phyloP scores from a whole-genome alignment of 1,140 invertebrate species.

The Psix sp. region DNA sequence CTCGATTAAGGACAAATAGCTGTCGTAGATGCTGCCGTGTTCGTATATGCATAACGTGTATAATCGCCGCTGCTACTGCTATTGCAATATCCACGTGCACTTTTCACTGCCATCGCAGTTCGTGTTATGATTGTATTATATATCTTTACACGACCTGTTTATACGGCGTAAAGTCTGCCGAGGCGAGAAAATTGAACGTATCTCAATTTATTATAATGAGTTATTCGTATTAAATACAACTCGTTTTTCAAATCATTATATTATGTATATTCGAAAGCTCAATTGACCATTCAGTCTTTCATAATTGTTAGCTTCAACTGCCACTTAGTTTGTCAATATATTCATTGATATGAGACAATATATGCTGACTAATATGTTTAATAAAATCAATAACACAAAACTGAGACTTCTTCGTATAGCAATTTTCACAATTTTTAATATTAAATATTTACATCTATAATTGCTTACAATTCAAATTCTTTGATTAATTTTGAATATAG shows the following conservation, averaged over 20 bases:
- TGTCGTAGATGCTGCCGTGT: conserved; percentile 72
- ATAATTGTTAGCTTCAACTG: no score
- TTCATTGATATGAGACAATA: no score
- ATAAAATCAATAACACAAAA: no score
- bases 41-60: conserved; percentile 70
- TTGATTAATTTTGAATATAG: no score
- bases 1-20: conserved; percentile 63
- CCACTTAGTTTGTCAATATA: no score
- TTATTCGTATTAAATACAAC: conserved; percentile 19
- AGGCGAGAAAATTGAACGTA: conserved; percentile 42
- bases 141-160: conserved; percentile 55
- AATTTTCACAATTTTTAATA: no score
- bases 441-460: no score
- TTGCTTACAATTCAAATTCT: no score
- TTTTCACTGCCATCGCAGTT: conserved; percentile 77
- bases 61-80: conserved; percentile 69
- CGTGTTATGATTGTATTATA: conserved; percentile 71
- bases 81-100: conserved; percentile 76
- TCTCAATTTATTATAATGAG: conserved; percentile 40
- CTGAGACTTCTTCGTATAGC: no score
- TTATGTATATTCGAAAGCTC: neutral
- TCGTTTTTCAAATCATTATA: conserved; percentile 8
- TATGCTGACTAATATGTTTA: no score
- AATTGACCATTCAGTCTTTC: conserved; percentile 1
- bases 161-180: conserved; percentile 50